Base-by-base conservation (phyloP, 1,140 invertebrate species). In the Drosophila azteca region DNA sequence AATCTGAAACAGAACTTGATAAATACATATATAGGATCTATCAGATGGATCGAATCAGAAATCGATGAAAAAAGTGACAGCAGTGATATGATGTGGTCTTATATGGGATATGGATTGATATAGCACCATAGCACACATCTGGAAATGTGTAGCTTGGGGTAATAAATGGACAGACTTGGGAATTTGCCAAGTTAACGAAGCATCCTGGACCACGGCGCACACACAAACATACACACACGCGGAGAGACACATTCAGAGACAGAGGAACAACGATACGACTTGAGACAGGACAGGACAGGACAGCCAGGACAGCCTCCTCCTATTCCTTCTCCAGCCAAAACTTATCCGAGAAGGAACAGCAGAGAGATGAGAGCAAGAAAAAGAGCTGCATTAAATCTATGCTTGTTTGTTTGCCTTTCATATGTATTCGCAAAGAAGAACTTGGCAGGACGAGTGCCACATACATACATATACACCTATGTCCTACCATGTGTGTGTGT, bases 401-500 rank as follows among this genome's bases (percentile, higher is more conserved):
- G 82, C 82, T 87, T 87, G 82, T 85, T 87, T 85, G 82, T 61
- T 71, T 78, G 66, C 49, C 58, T 82, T 87, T 82, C 77, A 85
- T 87, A 85, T 87, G 78, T 87, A 82, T 80, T 87, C 80, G 77
- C 78, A 85, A 87, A 82, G 74, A 85, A 31, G 31, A 9, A 3
- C 31, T 31, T 31, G 31, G 31, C 31, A 82, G 74, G 74, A 87
- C 78, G 73, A 65, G 67, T 69, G 73, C 58, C 77, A 77, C 63
- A 80, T 70, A 70, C 80, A 20, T 20, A 20, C 17, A 20, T 70
- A 70, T 80, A 77, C 75, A 79, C 66, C 68, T 71, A 51, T 73
- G 13, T 48, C 9, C 35, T 6, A 48, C 11, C 67, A 26, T 61
- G 24, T 50, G 48, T 62, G 22, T 51, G 51, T 50, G 53, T 48